Evolutionary conservation across 2,888 invertebrate genomes (phyloP), one percentile per base, ranked within the genome.

Genomic region (Clistopyga incitator): DNA sequence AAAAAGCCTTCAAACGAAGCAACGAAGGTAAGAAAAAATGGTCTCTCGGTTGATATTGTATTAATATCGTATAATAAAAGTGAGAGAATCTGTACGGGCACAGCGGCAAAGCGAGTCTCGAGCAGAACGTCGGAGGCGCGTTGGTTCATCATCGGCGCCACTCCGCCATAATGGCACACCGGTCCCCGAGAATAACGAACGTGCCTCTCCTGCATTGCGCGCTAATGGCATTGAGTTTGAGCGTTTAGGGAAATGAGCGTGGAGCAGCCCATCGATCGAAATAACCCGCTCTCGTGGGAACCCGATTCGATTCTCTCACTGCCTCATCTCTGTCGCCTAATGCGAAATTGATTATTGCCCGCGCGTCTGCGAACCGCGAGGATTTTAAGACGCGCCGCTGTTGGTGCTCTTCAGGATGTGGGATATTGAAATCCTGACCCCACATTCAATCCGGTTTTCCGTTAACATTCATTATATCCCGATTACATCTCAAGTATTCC

Each of bases 241-340:
- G 68, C 83, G 83, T 83, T 83, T 83, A 83, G 83, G 83, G 80
- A 80, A 83, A 83, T 80, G 83, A 34, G 82, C 79, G 82, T 72
- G 38, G 79, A 50, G 71, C 65, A 74, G n/a, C n/a, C n/a, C 72
- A 83, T 77, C 76, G 80, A 83, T 80, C 80, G 83, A 67, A 79
- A 83, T 83, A 83, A 83, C 83, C 80, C 52, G 80, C 77, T 78
- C 67, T 52, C 83, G 80, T 80, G 80, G 77, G 80, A 80, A 83
- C 52, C 61, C n/a, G n/a, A 67, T 77, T 72, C 68, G 65, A 23
- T 47, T 23, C 67, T 59, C 56, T 59, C 50, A 15, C 54, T 45
- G n/a, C 64, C 65, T 45, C 76, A 15, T n/a, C 76, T 67, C 45
- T 68, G 72, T 83, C 80, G 80, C 72, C 77, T 77, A 83, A 83